Evolutionary conservation across 1,140 invertebrate genomes (phyloP).

Genomic region (Linepithema humile): DNA sequence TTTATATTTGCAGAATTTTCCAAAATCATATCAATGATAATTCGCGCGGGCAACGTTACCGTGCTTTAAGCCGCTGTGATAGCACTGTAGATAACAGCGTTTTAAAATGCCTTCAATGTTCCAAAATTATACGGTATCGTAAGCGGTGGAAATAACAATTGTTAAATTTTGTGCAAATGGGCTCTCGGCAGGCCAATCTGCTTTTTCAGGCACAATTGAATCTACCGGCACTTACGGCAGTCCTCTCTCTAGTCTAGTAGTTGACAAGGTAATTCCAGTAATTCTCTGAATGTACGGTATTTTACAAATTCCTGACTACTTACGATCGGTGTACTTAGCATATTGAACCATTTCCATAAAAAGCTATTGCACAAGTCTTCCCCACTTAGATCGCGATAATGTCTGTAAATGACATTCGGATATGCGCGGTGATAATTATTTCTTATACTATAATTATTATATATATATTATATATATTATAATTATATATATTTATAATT

Average conservation of each 20-base stretch:
- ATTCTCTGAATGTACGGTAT: slow-evolving; percentile 41
- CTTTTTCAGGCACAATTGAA: slow-evolving; percentile 53
- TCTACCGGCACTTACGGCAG: slow-evolving; percentile 29
- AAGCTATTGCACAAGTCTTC: neutral
- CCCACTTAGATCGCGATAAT: too few species aligned
- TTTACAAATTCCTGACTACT: slow-evolving; percentile 29
- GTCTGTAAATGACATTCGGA: too few species aligned
- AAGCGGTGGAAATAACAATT: slow-evolving; percentile 25
- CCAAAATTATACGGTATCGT: slow-evolving; percentile 36
- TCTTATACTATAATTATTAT: too few species aligned
- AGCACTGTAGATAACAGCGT: neutral
- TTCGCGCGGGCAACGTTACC: neutral
- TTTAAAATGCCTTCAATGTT: slow-evolving; percentile 35
- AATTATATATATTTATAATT: too few species aligned
- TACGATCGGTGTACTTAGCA: slow-evolving; percentile 6
- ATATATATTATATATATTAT: too few species aligned
- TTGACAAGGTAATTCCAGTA: slow-evolving; percentile 54
- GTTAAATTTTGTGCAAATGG: slow-evolving; percentile 38
- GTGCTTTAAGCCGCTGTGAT: neutral
- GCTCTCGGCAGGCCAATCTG: slow-evolving; percentile 29
- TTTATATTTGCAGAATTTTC: too few species aligned
- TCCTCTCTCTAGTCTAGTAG: slow-evolving; percentile 19
- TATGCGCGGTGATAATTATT: too few species aligned
- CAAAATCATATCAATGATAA: neutral
- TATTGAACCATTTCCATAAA: slow-evolving; percentile 3